These are phyloP conservation scores for Echinometra lucunter DNA, from an alignment of 53 echinoderm and acorn worm species.

Conservation along the genomic window DNA sequence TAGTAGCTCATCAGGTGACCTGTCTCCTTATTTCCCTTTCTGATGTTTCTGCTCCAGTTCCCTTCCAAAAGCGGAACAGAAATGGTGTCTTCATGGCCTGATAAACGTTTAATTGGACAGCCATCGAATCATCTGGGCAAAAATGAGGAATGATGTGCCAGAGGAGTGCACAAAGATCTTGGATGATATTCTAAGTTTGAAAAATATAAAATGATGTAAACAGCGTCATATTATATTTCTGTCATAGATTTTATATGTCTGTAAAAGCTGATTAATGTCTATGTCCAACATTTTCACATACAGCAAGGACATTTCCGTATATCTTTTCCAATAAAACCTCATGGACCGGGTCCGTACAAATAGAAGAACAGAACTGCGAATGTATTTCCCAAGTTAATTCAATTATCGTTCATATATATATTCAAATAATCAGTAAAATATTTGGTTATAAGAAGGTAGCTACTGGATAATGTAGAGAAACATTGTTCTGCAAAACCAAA, in stretches of 20 bases:
- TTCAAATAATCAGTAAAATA: not conserved
- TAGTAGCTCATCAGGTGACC: not conserved
- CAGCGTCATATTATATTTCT: too few relatives aligned
- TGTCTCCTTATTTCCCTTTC: not conserved
- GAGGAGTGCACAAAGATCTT: not conserved
- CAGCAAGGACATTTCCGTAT: too few relatives aligned
- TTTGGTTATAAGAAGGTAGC: not conserved
- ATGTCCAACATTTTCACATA: too few relatives aligned
- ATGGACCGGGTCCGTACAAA: too few relatives aligned
- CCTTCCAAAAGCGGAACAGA: not conserved
- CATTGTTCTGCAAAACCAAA: not conserved
- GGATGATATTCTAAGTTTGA: not conserved
- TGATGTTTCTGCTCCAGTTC: conserved; percentile 50
- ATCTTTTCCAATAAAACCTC: too few relatives aligned
- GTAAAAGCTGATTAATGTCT: too few relatives aligned
- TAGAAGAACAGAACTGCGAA: too few relatives aligned
- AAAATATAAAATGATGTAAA: not conserved
- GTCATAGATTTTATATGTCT: too few relatives aligned
- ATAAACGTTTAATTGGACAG: conserved; percentile 11
- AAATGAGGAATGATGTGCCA: not conserved
- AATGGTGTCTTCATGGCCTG: conserved; percentile 48
- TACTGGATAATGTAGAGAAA: not conserved
- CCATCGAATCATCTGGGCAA: not conserved
- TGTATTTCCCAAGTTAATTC: too few relatives aligned
- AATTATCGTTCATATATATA: not conserved